Conservation (phyloP, 2,888 invertebrate species). For the Epirrita christyi region DNA sequence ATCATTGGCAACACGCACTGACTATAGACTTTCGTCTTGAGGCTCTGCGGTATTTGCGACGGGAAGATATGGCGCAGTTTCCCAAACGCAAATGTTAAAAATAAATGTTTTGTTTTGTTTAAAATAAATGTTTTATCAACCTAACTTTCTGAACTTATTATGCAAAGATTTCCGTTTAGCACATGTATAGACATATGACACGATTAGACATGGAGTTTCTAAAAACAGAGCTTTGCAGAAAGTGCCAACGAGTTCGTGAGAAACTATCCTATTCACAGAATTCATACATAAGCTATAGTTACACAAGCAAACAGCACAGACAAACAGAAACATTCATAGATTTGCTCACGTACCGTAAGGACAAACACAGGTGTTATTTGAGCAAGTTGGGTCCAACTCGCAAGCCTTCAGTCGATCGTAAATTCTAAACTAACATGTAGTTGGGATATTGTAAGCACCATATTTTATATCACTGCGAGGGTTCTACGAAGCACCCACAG, state of each 20-base stretch:
- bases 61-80: no score
- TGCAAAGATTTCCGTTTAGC: no score
- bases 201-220: not conserved
- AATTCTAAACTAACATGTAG: constrained; percentile 10
- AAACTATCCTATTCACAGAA: constrained; percentile 6
- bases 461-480: not conserved
- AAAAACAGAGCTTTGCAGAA: not conserved
- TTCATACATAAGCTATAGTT: constrained; percentile 7
- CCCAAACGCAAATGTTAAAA: no score
- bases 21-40: no score
- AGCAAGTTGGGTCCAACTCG: constrained; percentile 3
- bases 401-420: constrained; percentile 7
- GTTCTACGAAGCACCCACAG: not conserved
- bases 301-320: constrained; percentile 8
- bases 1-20: no score
- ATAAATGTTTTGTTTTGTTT: no score
- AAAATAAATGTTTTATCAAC: no score
- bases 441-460: not conserved
- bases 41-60: no score
- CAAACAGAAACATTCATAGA: constrained; percentile 23
- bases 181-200: no score
- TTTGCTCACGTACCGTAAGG: constrained; percentile 21
- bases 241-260: not conserved
- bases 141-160: no score
- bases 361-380: constrained; percentile 20